Base-by-base conservation (phyloP, 2,113 vertebrate genomes). In the Thamnaconus septentrionalis region DNA sequence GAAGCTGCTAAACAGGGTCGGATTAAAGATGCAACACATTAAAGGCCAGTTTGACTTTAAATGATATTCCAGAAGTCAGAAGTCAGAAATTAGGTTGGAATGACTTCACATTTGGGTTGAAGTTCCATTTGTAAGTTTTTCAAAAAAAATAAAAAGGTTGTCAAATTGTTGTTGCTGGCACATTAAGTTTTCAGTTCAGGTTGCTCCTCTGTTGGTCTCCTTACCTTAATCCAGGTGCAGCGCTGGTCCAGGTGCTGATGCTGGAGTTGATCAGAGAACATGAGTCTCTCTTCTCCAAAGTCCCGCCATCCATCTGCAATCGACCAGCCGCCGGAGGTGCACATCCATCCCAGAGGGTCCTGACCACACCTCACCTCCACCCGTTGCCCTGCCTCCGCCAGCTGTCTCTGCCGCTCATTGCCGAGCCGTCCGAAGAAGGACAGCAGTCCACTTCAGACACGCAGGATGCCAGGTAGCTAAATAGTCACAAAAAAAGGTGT, bases 321-420 rank as follows among this genome's bases (percentile, higher is more conserved):
- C 60, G 41, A 8, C 69, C 64, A 40, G 66, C 68, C 9, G 66
- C 68, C 9, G 70, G 67, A 61, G 71, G 62, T 5, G 57, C 5
- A 1, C 59, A 47, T 0, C 75, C 56, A 1, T 83, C 85, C 0
- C 73, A 77, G 0, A 43, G 42, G 0, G 62, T 63, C 41, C 66
- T 83, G 67, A 66, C 52, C 5, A 75, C 68, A 46, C 63, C 73
- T 56, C 75, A 73, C 41, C 64, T 82, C 10, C 76, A 77, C 41
- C 69, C 80, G 31, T 0, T 69, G 3, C 71, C 82, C 5, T 90
- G 88, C 75, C 73, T 81, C 42, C 86, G 84, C 11, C 87, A 90
- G 69, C 76, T 90, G 54, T 91, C 89, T 6, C 66, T 91, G 75
- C 90, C 89, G 3, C 85, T 91, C 9, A 87, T 88, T 6, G 44